A percentile compares a stretch with the other conserved stretches of the same genome.
Evolutionary conservation across 2,888 invertebrate species (phyloP).

Genomic region (Tanytarsus gracilentus): DNA sequence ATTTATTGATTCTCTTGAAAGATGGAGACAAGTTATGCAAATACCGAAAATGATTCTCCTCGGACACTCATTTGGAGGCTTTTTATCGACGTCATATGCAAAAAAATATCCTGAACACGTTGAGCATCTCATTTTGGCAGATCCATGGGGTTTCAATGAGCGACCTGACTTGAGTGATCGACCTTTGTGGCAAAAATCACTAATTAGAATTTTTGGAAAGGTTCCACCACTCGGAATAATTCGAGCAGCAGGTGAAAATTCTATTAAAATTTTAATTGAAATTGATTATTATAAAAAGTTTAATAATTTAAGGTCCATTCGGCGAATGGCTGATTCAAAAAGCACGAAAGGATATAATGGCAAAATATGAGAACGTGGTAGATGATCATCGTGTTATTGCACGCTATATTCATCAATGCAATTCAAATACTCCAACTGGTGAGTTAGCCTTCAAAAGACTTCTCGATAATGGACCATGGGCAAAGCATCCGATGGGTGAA

Average conservation of each 20-base stretch:
- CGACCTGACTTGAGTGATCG: constrained; percentile 41
- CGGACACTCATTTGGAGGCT: constrained; percentile 93
- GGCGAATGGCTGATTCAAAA: constrained; percentile 82
- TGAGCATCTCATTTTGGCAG: constrained; percentile 84
- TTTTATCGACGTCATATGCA: constrained; percentile 83
- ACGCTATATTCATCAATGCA: constrained; percentile 93
- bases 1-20: constrained; percentile 84
- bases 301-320: too few species aligned
- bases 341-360: constrained; percentile 77
- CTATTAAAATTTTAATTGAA: too few species aligned
- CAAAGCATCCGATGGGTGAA: constrained; percentile 43
- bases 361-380: constrained; percentile 65
- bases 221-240: constrained; percentile 4
- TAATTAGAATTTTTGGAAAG: constrained; percentile 6
- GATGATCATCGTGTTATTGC: constrained; percentile 64
- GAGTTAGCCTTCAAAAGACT: constrained; percentile 86
- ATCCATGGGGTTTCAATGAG: constrained; percentile 79
- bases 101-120: constrained; percentile 78
- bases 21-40: constrained; percentile 87
- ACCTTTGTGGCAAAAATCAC: constrained; percentile 14
- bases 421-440: constrained; percentile 86
- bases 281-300: too few species aligned
- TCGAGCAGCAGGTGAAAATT: constrained; percentile 31
- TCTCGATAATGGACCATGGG: constrained; percentile 51
- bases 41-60: constrained; percentile 77